Percentiles rank a stretch among this genome's conserved stretches.
phyloP scores from a whole-genome alignment of 2,888 invertebrate species.

The Eristalinus aeneus region DNA sequence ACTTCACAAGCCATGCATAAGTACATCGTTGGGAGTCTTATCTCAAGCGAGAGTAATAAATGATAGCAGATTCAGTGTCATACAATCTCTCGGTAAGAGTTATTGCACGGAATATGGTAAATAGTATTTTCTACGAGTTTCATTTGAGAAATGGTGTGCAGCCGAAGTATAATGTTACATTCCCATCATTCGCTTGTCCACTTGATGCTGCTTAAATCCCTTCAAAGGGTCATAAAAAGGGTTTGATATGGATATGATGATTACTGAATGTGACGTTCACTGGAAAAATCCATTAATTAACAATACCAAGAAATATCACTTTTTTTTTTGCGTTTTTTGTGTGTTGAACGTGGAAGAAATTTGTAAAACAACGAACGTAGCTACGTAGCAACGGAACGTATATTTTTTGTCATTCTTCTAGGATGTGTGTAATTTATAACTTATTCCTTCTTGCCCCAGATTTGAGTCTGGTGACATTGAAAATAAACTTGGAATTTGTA shows the following conservation, averaged over 20 bases:
- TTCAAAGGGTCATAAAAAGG: background rate
- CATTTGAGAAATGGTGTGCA: conserved; percentile 44
- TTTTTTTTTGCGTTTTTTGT: background rate
- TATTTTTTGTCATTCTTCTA: too few relatives aligned
- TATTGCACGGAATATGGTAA: conserved; percentile 52
- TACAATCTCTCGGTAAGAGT: conserved; percentile 61
- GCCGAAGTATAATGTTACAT: conserved; percentile 34
- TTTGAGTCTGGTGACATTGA: too few relatives aligned
- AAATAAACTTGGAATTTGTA: too few relatives aligned
- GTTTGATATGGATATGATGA: conserved; percentile 11
- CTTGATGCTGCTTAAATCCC: background rate
- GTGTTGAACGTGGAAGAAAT: conserved; percentile 32
- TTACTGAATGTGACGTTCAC: conserved; percentile 50
- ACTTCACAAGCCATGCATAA: background rate
- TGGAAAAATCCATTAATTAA: conserved; percentile 58
- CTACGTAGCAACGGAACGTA: too few relatives aligned
- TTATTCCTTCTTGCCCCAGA: too few relatives aligned
- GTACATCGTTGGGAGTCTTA: background rate
- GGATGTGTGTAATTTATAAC: too few relatives aligned
- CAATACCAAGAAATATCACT: conserved; percentile 41
- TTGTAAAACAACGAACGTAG: conserved; percentile 4
- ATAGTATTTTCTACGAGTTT: conserved; percentile 42
- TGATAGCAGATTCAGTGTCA: conserved; percentile 66
- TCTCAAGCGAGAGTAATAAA: conserved; percentile 24
- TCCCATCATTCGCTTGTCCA: conserved; percentile 43